Conservation (phyloP, 2,797 vertebrate genomes). For the Mus spretus region DNA sequence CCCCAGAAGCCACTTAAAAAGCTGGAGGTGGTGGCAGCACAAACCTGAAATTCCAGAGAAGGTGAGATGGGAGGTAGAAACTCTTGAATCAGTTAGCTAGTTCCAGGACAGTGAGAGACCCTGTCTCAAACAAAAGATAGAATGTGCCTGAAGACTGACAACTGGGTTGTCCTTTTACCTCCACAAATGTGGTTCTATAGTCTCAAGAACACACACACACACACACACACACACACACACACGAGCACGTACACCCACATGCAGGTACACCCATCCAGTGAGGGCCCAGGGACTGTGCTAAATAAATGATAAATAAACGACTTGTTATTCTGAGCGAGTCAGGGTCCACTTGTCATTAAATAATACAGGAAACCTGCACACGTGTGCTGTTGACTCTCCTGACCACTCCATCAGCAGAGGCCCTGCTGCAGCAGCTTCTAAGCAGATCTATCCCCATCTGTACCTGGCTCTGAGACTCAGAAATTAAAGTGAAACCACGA, state of each 20-base stretch:
- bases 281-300: background rate
- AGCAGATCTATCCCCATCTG: slow-evolving; percentile 73
- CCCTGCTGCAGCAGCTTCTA: background rate
- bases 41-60: background rate
- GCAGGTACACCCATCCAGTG: too few species aligned
- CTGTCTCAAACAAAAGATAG: background rate
- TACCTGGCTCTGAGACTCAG: slow-evolving; percentile 75
- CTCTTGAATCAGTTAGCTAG: background rate
- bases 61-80: background rate
- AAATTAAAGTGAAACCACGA: slow-evolving; percentile 82
- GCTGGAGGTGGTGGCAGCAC: too few species aligned
- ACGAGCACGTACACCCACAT: background rate
- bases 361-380: background rate
- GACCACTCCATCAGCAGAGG: slow-evolving; percentile 12
- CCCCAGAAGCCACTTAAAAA: background rate
- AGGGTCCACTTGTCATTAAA: background rate
- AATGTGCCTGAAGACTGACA: background rate
- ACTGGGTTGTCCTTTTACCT: background rate
- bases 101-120: background rate
- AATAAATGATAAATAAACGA: background rate
- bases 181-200: background rate
- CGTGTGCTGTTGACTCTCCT: background rate
- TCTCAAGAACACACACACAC: background rate
- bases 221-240: background rate
- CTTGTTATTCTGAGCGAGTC: background rate